Base-by-base conservation (phyloP, 30 jellyfish, hydroid and myxozoan genomes). In the Haliclystus octoradiatus region DNA sequence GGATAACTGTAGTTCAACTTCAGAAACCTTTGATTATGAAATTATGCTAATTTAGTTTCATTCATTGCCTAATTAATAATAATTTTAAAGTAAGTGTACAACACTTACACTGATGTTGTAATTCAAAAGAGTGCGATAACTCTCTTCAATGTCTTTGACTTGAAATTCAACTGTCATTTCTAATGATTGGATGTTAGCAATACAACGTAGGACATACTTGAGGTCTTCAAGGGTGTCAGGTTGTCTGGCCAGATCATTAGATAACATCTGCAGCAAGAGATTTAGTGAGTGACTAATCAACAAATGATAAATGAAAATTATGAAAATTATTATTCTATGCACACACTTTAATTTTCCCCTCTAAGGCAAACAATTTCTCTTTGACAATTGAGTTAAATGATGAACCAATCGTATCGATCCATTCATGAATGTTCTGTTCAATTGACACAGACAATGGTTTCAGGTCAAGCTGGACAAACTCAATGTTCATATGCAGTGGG, bases 161-260 rank as follows among this genome's bases (percentile, higher is more conserved):
- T 85, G 76, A 15, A 88, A 74, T 35, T 88, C 97, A 13, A 88
- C 92, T 31, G 68, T 70, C 70, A 80, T 62, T 68, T 88, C 94
- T 15, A 88, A 66, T 57, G 76, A 94, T 33, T 73, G 68, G 63
- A 88, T 88, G 33, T 66, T 69, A 0, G 97, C 93, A 27, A 88
- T 88, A 80, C 84, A 14, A 60, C 93, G 76, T 24, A 88, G 83
- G 57, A 88, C 97, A 72, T 80, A 88, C 73, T 88, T 88, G 75
- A 88, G 71, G 49, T 79, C 93, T 62, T 88, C 97, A 32, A 88
- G 84, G 31, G 97, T 88, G 62, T 75, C 95, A 26, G 97, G 97
- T 1, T 93, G 31, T 23, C 94, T 80, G 62, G 50, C 71, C 66
- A 88, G 75, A 70, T 88, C 97, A 14, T 76, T 64, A 1, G 97